Conservation (phyloP, 1,140 invertebrate species). For the Zophobas morio region DNA sequence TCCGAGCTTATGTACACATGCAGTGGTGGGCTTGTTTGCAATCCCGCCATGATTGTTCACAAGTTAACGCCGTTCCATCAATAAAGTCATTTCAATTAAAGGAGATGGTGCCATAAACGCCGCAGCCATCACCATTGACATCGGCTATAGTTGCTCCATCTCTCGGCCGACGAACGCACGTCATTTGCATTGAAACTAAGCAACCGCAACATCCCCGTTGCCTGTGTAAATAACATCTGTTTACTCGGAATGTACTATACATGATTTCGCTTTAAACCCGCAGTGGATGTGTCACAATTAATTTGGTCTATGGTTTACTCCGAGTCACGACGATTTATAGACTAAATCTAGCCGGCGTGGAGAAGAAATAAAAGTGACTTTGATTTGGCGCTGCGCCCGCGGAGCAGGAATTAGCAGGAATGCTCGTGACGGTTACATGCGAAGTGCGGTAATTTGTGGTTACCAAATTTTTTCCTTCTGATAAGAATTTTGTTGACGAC, state of each 20-base stretch:
- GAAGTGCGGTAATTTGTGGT: too few relatives aligned
- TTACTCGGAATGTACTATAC: constrained; percentile 25
- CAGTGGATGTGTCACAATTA: constrained; percentile 25
- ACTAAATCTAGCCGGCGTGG: too few relatives aligned
- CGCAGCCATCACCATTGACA: constrained; percentile 27
- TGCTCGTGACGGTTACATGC: too few relatives aligned
- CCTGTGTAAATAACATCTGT: constrained; percentile 39
- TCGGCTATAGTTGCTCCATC: constrained; percentile 9
- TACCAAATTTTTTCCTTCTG: too few relatives aligned
- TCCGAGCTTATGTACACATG: neutral
- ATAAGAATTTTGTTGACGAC: too few relatives aligned
- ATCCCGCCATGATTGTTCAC: constrained; percentile 31
- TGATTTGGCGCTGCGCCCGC: too few relatives aligned
- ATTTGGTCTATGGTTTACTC: neutral
- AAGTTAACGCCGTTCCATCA: constrained; percentile 44
- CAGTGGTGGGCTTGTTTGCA: constrained; percentile 29
- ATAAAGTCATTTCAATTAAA: constrained; percentile 50
- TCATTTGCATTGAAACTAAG: constrained; percentile 40
- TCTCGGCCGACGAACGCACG: constrained; percentile 1
- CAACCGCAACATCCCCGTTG: constrained; percentile 28
- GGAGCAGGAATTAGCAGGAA: too few relatives aligned
- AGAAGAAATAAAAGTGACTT: too few relatives aligned
- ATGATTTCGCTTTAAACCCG: constrained; percentile 27
- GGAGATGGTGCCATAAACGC: constrained; percentile 19
- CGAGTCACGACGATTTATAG: too few relatives aligned